These are phyloP conservation scores for Heteronetta atricapilla DNA, from an alignment of 2,113 vertebrate genomes.

Conservation along the genomic window DNA sequence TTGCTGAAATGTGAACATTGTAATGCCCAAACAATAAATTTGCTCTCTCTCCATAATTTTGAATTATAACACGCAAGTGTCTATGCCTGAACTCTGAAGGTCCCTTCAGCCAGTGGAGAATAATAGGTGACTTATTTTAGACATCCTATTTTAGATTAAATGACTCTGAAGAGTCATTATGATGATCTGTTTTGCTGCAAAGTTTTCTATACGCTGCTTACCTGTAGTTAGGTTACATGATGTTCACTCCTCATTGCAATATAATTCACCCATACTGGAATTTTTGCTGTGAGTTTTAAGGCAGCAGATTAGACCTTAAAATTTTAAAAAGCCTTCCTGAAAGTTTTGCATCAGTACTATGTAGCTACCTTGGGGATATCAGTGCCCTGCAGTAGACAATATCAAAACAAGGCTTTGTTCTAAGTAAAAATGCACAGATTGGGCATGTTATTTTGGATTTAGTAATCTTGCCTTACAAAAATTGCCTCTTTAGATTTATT, in stretches of 20 bases:
- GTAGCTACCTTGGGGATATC: not conserved
- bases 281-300: not conserved
- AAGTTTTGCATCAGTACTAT: not conserved
- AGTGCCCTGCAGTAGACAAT: not conserved
- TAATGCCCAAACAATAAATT: not conserved
- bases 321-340: not conserved
- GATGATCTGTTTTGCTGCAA: not conserved
- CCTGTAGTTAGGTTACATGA: not conserved
- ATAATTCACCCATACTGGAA: not conserved
- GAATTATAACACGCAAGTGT: not conserved
- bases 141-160: not conserved
- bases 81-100: not conserved
- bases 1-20: not conserved
- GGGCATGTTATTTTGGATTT: not conserved
- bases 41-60: not conserved
- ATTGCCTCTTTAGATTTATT: not conserved
- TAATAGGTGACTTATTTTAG: not conserved
- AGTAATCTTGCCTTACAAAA: not conserved
- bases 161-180: not conserved
- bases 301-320: not conserved
- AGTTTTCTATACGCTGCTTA: not conserved
- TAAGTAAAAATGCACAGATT: not conserved
- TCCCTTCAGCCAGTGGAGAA: not conserved
- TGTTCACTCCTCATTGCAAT: not conserved
- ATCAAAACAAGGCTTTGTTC: not conserved